Conservation (phyloP, 2,888 invertebrate genomes). For the Argyra leucocephala region DNA sequence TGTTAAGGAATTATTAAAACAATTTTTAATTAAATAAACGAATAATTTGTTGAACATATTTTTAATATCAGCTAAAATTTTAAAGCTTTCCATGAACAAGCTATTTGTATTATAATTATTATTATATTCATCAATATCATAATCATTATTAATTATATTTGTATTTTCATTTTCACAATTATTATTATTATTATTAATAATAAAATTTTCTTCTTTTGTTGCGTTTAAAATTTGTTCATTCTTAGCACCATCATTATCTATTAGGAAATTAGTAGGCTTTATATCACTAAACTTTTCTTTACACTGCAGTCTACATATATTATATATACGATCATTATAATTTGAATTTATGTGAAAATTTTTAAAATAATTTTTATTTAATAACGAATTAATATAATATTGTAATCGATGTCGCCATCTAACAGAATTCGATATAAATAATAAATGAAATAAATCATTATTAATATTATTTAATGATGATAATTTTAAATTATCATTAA, state of each 20-base stretch:
- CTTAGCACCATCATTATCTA: conserved; percentile 6
- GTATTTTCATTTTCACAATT: neutral
- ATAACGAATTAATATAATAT: neutral
- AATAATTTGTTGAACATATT: neutral
- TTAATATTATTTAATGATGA: neutral
- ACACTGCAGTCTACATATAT: neutral
- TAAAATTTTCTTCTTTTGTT: neutral
- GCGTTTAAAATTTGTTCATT: conserved; percentile 3
- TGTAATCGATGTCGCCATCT: neutral
- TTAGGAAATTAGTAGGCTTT: conserved; percentile 4
- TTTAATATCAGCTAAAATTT: neutral
- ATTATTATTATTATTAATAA: neutral
- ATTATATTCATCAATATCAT: neutral
- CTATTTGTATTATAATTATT: neutral
- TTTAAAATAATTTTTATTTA: neutral
- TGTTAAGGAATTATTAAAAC: neutral
- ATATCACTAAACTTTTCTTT: neutral
- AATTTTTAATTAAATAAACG: neutral
- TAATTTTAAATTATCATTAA: neutral
- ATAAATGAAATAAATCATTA: neutral
- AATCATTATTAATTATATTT: neutral
- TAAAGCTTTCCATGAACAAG: neutral
- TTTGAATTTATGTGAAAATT: neutral
- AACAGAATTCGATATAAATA: conserved; percentile 1
- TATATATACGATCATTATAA: neutral